Conservation (phyloP, 2,113 vertebrate genomes). For the Menidia beryllina region DNA sequence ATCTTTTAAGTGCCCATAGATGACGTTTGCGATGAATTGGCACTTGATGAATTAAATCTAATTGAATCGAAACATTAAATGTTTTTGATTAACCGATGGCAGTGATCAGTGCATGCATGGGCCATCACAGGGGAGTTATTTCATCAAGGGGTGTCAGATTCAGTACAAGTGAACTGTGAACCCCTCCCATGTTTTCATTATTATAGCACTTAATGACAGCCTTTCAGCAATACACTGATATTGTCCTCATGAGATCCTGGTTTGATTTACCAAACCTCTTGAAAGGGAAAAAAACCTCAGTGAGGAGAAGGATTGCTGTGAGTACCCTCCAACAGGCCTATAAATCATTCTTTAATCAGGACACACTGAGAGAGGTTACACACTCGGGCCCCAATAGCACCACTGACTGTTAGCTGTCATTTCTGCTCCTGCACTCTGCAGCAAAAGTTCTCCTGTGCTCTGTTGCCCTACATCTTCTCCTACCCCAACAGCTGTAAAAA, state of each 20-base stretch:
- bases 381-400: conserved; percentile 76
- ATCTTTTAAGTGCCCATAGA: too few relatives aligned
- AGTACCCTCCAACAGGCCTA: conserved; percentile 75
- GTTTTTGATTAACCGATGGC: conserved; percentile 37
- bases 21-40: too few relatives aligned
- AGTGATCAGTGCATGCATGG: conserved; percentile 61
- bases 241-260: conserved; percentile 73
- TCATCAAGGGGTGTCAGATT: conserved; percentile 44
- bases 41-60: too few relatives aligned
- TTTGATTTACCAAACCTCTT: conserved; percentile 84
- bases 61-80: conserved; percentile 14
- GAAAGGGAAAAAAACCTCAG: conserved; percentile 79
- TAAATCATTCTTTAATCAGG: conserved; percentile 92
- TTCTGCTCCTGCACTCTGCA: conserved; percentile 53
- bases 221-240: conserved; percentile 77
- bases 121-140: conserved; percentile 54
- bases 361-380: conserved; percentile 73
- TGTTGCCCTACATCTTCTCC: conserved; percentile 38
- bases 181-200: conserved; percentile 40
- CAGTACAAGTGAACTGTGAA: conserved; percentile 60
- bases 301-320: conserved; percentile 83
- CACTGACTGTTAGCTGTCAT: conserved; percentile 75
- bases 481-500: conserved; percentile 2
- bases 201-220: conserved; percentile 75
- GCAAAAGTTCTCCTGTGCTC: conserved; percentile 44